Evolutionary conservation across 2,888 invertebrate genomes (phyloP), one percentile per base, ranked within the genome.

Genomic region (Steinernema hermaphroditum): DNA sequence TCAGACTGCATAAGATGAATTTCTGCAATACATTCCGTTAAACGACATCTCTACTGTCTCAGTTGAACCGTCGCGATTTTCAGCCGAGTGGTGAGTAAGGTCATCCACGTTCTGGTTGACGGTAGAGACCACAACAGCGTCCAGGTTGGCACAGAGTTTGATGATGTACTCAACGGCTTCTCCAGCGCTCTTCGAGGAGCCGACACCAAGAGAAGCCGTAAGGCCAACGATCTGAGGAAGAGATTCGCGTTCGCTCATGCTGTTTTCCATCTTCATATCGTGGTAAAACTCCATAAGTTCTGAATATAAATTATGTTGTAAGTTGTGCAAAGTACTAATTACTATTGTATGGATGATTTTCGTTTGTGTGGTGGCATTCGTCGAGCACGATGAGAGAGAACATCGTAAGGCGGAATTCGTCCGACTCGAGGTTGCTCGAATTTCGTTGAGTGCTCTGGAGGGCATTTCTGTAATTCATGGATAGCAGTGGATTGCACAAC

Each of bases 381-480:
- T 85, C 85, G 50, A 85, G 78, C 14, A 85, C 75, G 14, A 85
- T 68, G 76, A 85, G 71, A 9, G 84, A 81, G 68, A 85, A 80
- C 71, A 84, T 83, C 14, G 77, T 71, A 16, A 85, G 50, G 72
- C 78, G 8, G 32, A 62, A 29, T 12, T 32, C 27, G 8, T 62
- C 54, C 8, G 16, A 41, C 27, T 27, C 37, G 37, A 37, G 4
- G 37, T 4, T 37, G 37, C 12, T 37, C 37, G 37, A 85, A 54
- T 84, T 68, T 29, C 81, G 79, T 50, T 85, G 82, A 81, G 54
- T 77, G 8, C 80, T 79, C 49, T 78, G 73, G 49, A 83, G 72
- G 81, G 84, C 82, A 69, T 85, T 85, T 19, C 77, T 79, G 54
- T 43, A 49, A 16, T 50, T 24, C 8, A 24, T 12, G 19, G 8